A percentile compares a stretch with the other conserved stretches of the same genome.
Evolutionary conservation across 2,888 invertebrate genomes (phyloP).

Genomic region (Aphodius granarius): DNA sequence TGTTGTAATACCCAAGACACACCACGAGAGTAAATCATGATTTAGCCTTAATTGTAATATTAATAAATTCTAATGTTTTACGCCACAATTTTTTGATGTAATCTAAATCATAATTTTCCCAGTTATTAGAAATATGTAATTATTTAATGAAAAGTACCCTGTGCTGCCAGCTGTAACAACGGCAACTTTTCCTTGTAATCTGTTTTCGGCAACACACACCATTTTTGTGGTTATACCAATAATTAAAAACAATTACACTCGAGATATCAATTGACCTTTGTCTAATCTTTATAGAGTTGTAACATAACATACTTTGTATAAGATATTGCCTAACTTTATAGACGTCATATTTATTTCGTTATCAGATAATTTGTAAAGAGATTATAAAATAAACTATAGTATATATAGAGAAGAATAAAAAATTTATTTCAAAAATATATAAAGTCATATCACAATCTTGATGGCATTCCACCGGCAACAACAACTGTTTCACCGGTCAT

Average conservation of each 20-base stretch:
- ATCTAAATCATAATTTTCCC: no score
- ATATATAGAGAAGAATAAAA: not conserved
- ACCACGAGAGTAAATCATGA: no score
- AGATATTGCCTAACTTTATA: no score
- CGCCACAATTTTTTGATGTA: no score
- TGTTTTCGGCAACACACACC: not conserved
- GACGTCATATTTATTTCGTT: no score
- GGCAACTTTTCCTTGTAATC: constrained; percentile 17
- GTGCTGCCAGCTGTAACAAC: constrained; percentile 10
- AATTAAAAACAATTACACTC: not conserved
- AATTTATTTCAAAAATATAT: not conserved
- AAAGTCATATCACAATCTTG: constrained; percentile 56
- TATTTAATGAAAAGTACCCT: constrained; percentile 18
- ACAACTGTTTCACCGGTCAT: constrained; percentile 74
- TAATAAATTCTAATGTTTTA: no score
- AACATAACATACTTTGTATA: no score
- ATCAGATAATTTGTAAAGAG: not conserved
- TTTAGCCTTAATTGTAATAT: no score
- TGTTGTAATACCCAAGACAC: no score
- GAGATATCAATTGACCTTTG: constrained; percentile 11
- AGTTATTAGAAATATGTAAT: no score
- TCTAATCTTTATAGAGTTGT: not conserved
- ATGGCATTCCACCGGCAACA: constrained; percentile 65
- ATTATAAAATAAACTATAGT: not conserved
- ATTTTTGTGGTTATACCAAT: not conserved